Evolutionary conservation across 2,888 invertebrate genomes (phyloP).

Genomic region (Melipona bicolor): DNA sequence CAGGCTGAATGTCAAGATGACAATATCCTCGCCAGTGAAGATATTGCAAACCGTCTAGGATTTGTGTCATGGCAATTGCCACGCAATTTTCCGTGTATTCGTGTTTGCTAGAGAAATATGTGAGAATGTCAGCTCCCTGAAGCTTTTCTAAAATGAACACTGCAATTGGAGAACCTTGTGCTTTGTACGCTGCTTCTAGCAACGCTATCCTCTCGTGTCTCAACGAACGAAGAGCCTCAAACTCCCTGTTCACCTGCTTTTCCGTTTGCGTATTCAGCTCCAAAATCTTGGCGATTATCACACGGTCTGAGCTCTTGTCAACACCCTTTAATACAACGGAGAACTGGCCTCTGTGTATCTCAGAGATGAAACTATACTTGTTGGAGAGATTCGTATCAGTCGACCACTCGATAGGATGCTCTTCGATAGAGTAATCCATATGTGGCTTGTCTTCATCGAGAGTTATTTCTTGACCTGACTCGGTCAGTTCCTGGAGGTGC

Average conservation of each 20-base stretch:
- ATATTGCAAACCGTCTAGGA: slow-evolving; percentile 96
- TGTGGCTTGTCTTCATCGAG: slow-evolving; percentile 87
- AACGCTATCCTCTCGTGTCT: slow-evolving; percentile 95
- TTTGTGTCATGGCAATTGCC: slow-evolving; percentile 93
- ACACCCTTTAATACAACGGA: slow-evolving; percentile 93
- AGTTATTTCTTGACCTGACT: slow-evolving; percentile 90
- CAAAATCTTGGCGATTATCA: slow-evolving; percentile 94
- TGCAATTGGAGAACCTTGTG: slow-evolving; percentile 88
- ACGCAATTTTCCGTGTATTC: slow-evolving; percentile 97
- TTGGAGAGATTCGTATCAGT: slow-evolving; percentile 89
- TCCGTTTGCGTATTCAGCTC: slow-evolving; percentile 88
- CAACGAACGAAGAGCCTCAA: slow-evolving; percentile 91
- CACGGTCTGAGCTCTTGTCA: slow-evolving; percentile 90
- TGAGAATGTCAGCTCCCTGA: slow-evolving; percentile 96
- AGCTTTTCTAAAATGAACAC: slow-evolving; percentile 92
- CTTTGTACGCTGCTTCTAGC: slow-evolving; percentile 89
- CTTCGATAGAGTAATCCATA: slow-evolving; percentile 91
- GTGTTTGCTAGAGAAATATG: slow-evolving; percentile 94
- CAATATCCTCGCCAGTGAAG: slow-evolving; percentile 97
- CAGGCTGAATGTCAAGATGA: slow-evolving; percentile 96
- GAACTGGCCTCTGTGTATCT: slow-evolving; percentile 93
- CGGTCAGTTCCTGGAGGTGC: slow-evolving; percentile 93
- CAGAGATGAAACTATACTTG: slow-evolving; percentile 94
- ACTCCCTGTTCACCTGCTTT: slow-evolving; percentile 89
- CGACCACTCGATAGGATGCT: slow-evolving; percentile 90